phyloP scores from a whole-genome alignment of 2,888 invertebrate species.

The Tetranychus truncatus region DNA sequence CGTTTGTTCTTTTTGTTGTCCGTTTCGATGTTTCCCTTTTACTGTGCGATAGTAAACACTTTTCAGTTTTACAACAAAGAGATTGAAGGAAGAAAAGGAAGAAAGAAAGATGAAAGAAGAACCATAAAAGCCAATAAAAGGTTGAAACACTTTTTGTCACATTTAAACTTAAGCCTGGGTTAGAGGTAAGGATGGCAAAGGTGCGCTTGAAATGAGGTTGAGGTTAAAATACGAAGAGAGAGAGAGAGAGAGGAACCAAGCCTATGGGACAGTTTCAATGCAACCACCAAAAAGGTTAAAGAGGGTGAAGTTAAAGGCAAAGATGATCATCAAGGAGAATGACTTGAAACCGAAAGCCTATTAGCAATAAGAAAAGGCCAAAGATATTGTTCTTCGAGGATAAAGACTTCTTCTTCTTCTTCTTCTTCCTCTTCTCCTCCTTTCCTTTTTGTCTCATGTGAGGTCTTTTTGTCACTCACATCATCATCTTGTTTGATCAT shows the following conservation, averaged over 20 bases:
- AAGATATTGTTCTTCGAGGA: background rate
- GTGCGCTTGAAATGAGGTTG: no score
- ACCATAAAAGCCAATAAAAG: no score
- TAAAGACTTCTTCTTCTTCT: conserved; percentile 2
- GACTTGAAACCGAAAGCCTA: background rate
- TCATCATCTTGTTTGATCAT: background rate
- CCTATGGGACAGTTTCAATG: no score
- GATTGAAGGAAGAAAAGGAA: background rate
- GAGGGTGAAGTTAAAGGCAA: no score
- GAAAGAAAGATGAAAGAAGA: background rate
- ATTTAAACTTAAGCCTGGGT: no score
- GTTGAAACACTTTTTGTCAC: no score
- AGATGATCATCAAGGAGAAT: no score
- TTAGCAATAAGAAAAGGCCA: conserved; percentile 2
- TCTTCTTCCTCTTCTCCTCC: background rate
- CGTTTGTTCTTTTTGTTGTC: background rate
- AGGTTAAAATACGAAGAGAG: no score
- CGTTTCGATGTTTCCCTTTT: background rate
- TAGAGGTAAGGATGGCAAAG: no score
- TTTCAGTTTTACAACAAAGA: background rate
- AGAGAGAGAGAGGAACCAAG: no score
- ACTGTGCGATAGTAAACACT: background rate
- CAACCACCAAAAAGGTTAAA: no score
- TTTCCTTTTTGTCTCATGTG: background rate
- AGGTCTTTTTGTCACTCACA: background rate